Evolutionary conservation across 2,113 vertebrate species (phyloP).

Genomic region (Alexandromys fortis): DNA sequence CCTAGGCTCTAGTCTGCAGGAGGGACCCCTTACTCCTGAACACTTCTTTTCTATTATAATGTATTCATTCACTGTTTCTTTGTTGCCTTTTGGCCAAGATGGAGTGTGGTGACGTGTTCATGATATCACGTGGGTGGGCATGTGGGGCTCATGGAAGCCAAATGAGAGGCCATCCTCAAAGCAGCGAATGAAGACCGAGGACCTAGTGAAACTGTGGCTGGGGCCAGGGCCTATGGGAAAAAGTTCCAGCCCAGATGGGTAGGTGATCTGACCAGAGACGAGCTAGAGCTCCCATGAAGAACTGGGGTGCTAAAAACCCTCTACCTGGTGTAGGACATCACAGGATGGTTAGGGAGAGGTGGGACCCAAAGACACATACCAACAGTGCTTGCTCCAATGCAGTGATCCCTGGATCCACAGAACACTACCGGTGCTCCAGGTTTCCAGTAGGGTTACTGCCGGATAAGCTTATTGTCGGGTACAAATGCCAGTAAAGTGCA

Average conservation of each 20-base stretch:
- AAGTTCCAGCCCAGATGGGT: not conserved
- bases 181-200: rapidly evolving
- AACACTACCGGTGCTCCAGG: not conserved
- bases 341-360: not conserved
- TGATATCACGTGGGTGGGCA: rapidly evolving
- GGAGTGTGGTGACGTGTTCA: rapidly evolving
- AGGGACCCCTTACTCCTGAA: rapidly evolving
- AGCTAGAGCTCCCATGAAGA: not conserved
- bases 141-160: not conserved
- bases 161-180: not conserved
- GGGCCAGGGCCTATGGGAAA: not conserved
- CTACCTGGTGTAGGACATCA: not conserved
- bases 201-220: rapidly evolving
- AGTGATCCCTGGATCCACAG: not conserved
- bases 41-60: not conserved
- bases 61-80: not conserved
- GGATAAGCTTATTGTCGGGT: not conserved
- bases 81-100: not conserved
- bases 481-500: not conserved
- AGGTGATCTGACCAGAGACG: not conserved
- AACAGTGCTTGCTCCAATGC: not conserved
- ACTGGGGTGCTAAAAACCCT: not conserved
- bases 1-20: not conserved
- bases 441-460: too few species aligned
- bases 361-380: not conserved